phyloP scores from a whole-genome alignment of 1,140 invertebrate species.

The Coptotermes formosanus region DNA sequence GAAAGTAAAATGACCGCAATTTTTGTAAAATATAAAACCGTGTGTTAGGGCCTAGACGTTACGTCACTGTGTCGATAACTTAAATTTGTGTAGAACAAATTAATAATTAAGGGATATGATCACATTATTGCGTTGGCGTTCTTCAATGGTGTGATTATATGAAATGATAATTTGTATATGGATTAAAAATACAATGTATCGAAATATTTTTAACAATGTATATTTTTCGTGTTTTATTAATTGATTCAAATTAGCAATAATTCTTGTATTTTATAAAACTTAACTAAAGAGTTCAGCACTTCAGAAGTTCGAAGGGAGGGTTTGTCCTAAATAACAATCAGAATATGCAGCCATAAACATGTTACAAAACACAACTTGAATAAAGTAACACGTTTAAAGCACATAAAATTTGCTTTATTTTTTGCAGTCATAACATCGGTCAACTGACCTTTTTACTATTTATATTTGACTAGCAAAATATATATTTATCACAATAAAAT shows the following conservation, averaged over 20 bases:
- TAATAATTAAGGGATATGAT: background rate
- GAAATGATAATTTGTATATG: background rate
- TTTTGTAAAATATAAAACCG: background rate
- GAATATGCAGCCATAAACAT: background rate
- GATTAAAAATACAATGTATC: background rate
- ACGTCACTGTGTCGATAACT: background rate
- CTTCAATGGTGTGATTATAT: background rate
- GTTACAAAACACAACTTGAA: too few relatives aligned
- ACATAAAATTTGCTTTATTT: too few relatives aligned
- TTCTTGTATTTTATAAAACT: background rate
- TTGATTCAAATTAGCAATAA: conserved; percentile 11
- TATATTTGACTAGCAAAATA: too few relatives aligned
- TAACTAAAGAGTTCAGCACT: conserved; percentile 2
- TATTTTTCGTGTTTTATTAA: conserved; percentile 13
- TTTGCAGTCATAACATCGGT: too few relatives aligned
- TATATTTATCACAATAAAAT: too few relatives aligned
- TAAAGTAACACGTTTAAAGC: too few relatives aligned
- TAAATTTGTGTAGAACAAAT: background rate
- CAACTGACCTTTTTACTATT: too few relatives aligned
- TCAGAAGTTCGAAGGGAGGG: background rate
- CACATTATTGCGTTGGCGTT: background rate
- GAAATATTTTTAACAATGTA: conserved; percentile 11
- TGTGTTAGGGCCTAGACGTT: background rate
- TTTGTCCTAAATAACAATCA: background rate
- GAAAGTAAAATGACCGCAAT: background rate